phyloP scores from a whole-genome alignment of 2,797 vertebrate species.

The Chaenodraco wilsoni region DNA sequence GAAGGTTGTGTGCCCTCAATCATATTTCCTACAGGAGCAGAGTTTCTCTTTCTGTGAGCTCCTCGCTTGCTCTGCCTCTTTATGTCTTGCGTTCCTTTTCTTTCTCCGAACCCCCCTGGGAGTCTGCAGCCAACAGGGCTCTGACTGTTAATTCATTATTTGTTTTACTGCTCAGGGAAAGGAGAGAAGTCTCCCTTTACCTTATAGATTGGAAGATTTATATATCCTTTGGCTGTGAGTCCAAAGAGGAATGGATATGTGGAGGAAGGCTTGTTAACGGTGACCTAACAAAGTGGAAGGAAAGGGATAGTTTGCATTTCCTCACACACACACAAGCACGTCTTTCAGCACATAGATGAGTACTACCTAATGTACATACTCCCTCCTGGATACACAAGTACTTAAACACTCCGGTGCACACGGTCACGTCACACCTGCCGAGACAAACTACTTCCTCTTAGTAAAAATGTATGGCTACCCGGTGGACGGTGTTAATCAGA shows the following conservation, averaged over 20 bases:
- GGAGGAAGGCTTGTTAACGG: constrained; percentile 69
- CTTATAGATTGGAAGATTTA: constrained; percentile 77
- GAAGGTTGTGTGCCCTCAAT: constrained; percentile 75
- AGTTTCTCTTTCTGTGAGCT: constrained; percentile 50
- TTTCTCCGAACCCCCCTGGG: constrained; percentile 58
- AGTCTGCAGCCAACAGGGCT: constrained; percentile 72
- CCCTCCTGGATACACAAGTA: constrained; percentile 55
- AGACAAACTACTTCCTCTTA: constrained; percentile 64
- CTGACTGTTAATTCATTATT: constrained; percentile 83
- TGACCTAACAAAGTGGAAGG: constrained; percentile 68
- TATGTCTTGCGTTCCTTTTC: constrained; percentile 63
- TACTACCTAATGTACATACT: constrained; percentile 43
- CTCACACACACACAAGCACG: constrained; percentile 35
- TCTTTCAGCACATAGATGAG: constrained; percentile 37
- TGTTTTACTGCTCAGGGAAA: constrained; percentile 74
- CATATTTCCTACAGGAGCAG: constrained; percentile 78
- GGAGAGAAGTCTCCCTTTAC: constrained; percentile 65
- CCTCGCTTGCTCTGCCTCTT: constrained; percentile 51
- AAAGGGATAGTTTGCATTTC: constrained; percentile 67
- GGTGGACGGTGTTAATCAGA: constrained; percentile 73
- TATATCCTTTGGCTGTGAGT: constrained; percentile 62
- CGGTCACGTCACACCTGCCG: constrained; percentile 63
- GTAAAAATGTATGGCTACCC: constrained; percentile 59
- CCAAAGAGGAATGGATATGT: constrained; percentile 60
- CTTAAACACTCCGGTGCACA: constrained; percentile 52